phyloP scores from a whole-genome alignment of 2,797 vertebrate genomes.

The Brachymystax lenok region DNA sequence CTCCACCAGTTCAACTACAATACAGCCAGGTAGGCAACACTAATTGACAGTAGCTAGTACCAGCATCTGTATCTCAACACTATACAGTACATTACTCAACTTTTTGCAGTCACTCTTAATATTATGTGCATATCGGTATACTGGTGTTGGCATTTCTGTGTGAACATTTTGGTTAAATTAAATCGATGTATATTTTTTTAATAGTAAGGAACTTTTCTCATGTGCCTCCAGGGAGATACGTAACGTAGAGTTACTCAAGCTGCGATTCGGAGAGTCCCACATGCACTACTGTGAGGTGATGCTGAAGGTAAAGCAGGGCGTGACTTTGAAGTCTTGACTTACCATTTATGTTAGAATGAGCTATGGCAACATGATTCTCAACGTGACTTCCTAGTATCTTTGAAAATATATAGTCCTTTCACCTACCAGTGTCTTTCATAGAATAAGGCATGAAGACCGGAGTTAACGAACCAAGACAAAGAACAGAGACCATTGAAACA shows the following conservation, averaged over 20 bases:
- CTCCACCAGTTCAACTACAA: slow-evolving; percentile 96
- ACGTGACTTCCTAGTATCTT: no score
- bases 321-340: background rate
- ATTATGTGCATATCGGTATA: background rate
- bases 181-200: no score
- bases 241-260: slow-evolving; percentile 95
- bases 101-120: no score
- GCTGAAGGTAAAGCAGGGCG: slow-evolving; percentile 83
- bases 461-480: background rate
- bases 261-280: slow-evolving; percentile 94
- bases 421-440: no score
- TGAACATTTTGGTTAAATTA: background rate
- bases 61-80: background rate
- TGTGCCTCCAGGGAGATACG: slow-evolving; percentile 86
- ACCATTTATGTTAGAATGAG: background rate
- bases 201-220: background rate
- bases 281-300: slow-evolving; percentile 99
- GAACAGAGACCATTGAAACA: background rate
- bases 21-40: slow-evolving; percentile 82
- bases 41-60: background rate
- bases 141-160: background rate
- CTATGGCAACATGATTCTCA: no score
- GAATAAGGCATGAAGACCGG: no score
- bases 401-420: no score
- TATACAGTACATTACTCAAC: background rate